Percentiles rank a stretch among this genome's conserved stretches.
Evolutionary conservation across 2,113 vertebrate species (phyloP).

Genomic region (Saguinus imperator): DNA sequence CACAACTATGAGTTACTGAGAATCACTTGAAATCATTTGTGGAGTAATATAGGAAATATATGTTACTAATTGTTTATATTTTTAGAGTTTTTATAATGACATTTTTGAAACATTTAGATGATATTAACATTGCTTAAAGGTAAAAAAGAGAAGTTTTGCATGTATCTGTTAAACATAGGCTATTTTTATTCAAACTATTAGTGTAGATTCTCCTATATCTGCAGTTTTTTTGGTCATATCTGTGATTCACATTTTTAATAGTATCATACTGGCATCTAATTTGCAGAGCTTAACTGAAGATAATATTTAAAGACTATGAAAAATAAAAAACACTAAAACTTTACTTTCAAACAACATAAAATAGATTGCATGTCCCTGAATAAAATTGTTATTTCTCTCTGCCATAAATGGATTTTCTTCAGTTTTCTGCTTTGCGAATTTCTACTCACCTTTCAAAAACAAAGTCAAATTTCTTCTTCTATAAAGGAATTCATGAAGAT

Average conservation of each 20-base stretch:
- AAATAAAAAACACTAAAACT: background rate
- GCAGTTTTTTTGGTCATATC: background rate
- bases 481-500: background rate
- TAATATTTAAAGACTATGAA: conserved; percentile 30
- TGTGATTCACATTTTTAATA: conserved; percentile 61
- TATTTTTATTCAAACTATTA: conserved; percentile 36
- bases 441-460: background rate
- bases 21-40: background rate
- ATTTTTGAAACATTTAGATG: background rate
- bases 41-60: background rate
- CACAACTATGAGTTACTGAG: background rate
- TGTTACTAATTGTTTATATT: background rate
- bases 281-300: conserved; percentile 39
- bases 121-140: conserved; percentile 10
- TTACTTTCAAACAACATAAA: background rate
- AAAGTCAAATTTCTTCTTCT: background rate
- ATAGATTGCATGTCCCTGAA: background rate
- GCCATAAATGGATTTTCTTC: background rate
- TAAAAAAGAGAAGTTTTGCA: background rate
- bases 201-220: background rate
- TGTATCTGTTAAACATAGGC: background rate
- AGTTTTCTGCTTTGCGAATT: conserved; percentile 20
- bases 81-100: background rate
- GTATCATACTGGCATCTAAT: conserved; percentile 20
- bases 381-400: background rate